Evolutionary conservation across 1,140 invertebrate species (phyloP), one percentile per base, ranked within the genome.

Genomic region (Philopotamus ludificatus): DNA sequence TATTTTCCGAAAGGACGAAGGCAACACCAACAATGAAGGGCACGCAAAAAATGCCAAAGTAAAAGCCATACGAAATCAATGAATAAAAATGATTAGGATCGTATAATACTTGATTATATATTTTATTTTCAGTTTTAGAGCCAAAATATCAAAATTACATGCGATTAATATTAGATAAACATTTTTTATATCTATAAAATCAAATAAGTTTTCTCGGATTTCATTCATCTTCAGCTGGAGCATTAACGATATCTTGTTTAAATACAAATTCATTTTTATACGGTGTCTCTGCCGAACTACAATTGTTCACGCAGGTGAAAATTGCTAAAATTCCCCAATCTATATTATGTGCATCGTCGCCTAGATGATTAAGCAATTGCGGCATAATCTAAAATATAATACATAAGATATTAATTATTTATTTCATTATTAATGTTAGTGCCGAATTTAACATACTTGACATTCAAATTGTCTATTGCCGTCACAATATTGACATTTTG

Each of bases 301-400:
- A 98, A 76, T 87, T 93, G 18, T 84, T 82, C 73, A 82, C 80
- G 75, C 95, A 98, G 0, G 93, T 95, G 73, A 92, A 98, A 10
- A 98, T 77, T 47, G 85, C 83, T 49, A 98, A 73, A 28, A 92
- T 87, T 34, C 94, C 95, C 92, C 93, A 98, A 77, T 98, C 95
- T 25, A 98, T 79, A 28, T 50, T 51, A 68, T 84, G 86, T n/a
- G 86, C 77, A 58, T 91, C 86, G 53, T 92, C 83, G 59, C 87
- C 81, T 0, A 94, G 76, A 68, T 86, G 84, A 72, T 88, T 88
- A 20, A 98, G 75, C 47, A 97, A 77, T 77, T 97, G 94, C 1
- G 96, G 95, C 89, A 97, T 93, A 49, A 97, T 85, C 87, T 94
- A 80, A 62, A 83, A 83, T 4, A 72, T 70, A 67, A 50, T 39